These are phyloP conservation scores for Myotis yumanensis DNA, from an alignment of 2,113 vertebrate genomes.

Conservation along the genomic window DNA sequence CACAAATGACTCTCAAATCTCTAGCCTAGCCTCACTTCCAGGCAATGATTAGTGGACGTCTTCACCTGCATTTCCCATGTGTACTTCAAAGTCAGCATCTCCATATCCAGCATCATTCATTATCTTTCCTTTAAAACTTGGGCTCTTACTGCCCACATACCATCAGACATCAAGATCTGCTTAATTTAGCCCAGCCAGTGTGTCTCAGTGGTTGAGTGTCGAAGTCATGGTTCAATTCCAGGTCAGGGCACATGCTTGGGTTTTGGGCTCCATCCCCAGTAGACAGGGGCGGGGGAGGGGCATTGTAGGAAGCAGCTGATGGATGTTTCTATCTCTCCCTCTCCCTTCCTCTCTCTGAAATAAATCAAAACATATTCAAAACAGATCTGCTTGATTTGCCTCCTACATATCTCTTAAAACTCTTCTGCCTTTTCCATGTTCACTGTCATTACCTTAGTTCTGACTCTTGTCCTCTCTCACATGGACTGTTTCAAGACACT, in stretches of 20 bases:
- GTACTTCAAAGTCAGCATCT: neutral
- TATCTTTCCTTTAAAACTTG: slow-evolving; percentile 34
- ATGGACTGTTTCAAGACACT: neutral
- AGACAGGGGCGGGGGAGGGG: too few relatives aligned
- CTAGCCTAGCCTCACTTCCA: neutral
- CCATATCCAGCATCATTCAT: neutral
- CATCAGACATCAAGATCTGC: neutral
- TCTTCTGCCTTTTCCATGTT: neutral
- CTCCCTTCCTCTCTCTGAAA: neutral
- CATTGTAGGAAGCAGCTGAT: too few relatives aligned
- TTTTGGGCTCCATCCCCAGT: too few relatives aligned
- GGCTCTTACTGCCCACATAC: neutral
- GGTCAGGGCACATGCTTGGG: too few relatives aligned
- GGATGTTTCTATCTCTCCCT: too few relatives aligned
- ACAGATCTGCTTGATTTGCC: neutral
- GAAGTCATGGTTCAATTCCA: too few relatives aligned
- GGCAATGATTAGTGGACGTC: neutral
- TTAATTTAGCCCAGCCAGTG: neutral
- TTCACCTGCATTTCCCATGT: neutral
- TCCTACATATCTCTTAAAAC: neutral
- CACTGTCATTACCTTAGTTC: neutral
- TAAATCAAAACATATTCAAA: neutral
- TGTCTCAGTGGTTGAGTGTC: too few relatives aligned
- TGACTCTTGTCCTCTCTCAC: slow-evolving; percentile 26
- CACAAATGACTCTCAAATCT: neutral